phyloP scores from a whole-genome alignment of 2,888 invertebrate genomes.

The Vanessa cardui region DNA sequence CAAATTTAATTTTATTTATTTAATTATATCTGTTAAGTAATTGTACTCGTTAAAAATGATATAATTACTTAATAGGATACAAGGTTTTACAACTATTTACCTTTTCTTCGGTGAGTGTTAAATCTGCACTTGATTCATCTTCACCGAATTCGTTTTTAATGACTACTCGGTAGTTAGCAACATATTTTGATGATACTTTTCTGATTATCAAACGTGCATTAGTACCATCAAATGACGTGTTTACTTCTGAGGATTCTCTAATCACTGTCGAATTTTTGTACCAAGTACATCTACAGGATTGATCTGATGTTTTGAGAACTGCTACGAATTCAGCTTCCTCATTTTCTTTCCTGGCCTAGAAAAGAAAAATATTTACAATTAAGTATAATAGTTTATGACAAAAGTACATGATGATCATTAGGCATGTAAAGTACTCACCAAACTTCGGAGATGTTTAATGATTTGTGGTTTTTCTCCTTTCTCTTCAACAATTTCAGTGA shows the following conservation, averaged over 20 bases:
- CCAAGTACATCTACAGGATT: conserved; percentile 92
- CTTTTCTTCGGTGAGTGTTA: conserved; percentile 88
- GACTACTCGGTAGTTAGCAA: conserved; percentile 92
- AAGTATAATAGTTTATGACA: background rate
- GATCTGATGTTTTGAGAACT: conserved; percentile 88
- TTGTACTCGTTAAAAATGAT: background rate
- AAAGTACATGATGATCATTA: background rate
- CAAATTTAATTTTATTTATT: too few species aligned
- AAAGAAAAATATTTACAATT: conserved; percentile 27
- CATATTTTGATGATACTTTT: conserved; percentile 88
- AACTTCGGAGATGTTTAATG: conserved; percentile 88
- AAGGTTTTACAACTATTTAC: conserved; percentile 45
- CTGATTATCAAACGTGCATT: conserved; percentile 90
- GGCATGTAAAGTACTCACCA: conserved; percentile 79
- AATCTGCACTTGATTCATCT: conserved; percentile 92
- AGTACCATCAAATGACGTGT: conserved; percentile 92
- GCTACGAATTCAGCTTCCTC: conserved; percentile 91
- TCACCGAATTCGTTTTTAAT: conserved; percentile 96
- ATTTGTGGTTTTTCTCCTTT: conserved; percentile 92
- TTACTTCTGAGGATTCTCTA: conserved; percentile 89
- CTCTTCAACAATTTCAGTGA: conserved; percentile 91
- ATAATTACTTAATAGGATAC: background rate
- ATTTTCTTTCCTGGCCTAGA: conserved; percentile 74
- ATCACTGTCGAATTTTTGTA: conserved; percentile 91
- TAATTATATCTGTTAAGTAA: background rate